Base-by-base conservation (phyloP, 2,888 invertebrate genomes). In the Spisula solida region DNA sequence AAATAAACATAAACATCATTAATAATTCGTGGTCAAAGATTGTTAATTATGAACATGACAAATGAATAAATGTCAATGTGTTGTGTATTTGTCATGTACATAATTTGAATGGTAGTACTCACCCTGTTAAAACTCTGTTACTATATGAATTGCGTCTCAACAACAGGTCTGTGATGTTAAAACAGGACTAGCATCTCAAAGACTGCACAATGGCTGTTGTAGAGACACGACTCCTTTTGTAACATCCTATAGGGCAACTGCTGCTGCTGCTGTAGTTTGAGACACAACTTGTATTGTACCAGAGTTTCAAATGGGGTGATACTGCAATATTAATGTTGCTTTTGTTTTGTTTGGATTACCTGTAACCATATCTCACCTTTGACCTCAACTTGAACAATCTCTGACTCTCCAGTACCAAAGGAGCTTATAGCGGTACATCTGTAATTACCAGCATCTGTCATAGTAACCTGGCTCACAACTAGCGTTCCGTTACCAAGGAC, bases 391-490 rank as follows among this genome's bases (percentile, higher is more conserved):
- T 98, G 98, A 97, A 99, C 98, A 82, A 98, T 97, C 94, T 98
- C 98, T 89, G 98, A 98, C 47, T 99, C 98, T 95, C 99, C 99
- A 34, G 98, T 98, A 93, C 99, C 99, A 97, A 99, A 98, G 81
- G 98, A 98, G 96, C 99, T 99, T 97, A 99, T 99, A 78, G 99
- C 99, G 41, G 98, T 98, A 97, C 99, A 99, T 85, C 98, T 98
- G 97, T 99, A 99, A 93, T 98, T 97, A 34, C 99, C 99, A 97
- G 99, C 98, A 97, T 99, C 99, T 96, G 98, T 98, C 96, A 98
- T 98, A 96, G 98, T 98, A 95, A 99, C 98, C 95, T 97, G 87
- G 34, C 91, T 90, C 29, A 96, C 92, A 51, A 95, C 81, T 55
- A 96, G 90, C 0, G 95, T 94, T 29, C 95, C 95, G 86, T 95